Base-by-base conservation (phyloP, 2,888 invertebrate species). In the Cancer borealis region DNA sequence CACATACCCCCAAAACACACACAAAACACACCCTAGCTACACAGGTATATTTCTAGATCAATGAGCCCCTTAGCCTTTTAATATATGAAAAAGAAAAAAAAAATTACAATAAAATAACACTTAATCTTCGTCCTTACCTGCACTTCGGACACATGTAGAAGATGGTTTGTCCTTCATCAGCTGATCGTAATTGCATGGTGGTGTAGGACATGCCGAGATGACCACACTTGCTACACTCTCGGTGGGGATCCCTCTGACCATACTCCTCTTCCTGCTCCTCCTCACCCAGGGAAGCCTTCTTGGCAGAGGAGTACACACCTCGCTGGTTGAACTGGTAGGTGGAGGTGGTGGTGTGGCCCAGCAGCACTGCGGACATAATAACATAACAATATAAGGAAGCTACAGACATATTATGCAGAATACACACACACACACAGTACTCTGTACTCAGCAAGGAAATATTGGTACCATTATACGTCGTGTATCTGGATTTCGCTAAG, bases 151-250 rank as follows among this genome's bases (percentile, higher is more conserved):
- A 99, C 0, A 99, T 99, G 96, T 98, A 99, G 97, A 99, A 99
- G 3, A 99, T 99, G 0, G 99, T 99, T 97, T 99, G 99, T 0
- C 99, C 99, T 98, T 99, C 99, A 97, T 99, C 99, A 39, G 99
- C 99, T 0, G 99, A 99, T 96, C 99, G 97, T 47, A 99, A 97
- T 96, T 99, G 99, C 92, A 99, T 97, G 0, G 99, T 99, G 6
- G 99, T 98, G 96, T 99, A 99, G 0, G 98, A 98, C 99, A 99
- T 99, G 96, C 98, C 98, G 79, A 98, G 98, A 96, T 99, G 97
- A 0, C 98, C 98, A 97, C 99, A 99, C 96, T 98, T 98, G 0
- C 98, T 97, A 96, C 99, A 96, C 54, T 93, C 93, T 88, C 96
- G 46, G 30, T 91, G 93, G n/a, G 91, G 93, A 79, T 95, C 95